Evolutionary conservation across 2,797 vertebrate species (phyloP), one percentile per base, ranked within the genome.

Genomic region (Ptychobarbus kaznakovi): DNA sequence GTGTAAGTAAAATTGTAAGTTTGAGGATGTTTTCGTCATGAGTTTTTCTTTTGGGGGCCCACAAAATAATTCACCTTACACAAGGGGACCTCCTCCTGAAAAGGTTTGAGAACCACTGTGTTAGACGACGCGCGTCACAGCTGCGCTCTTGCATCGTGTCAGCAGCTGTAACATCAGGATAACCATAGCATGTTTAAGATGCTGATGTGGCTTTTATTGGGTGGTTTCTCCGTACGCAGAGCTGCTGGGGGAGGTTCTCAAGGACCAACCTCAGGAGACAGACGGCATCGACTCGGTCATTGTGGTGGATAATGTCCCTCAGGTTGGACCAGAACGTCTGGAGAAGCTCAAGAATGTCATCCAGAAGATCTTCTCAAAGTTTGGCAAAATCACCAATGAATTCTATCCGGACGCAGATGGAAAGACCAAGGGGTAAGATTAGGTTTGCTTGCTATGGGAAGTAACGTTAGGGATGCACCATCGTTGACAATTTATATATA

Each of bases 341-440:
- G 98, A 99, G 89, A 99, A 99, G 79, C 95, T 99, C 8, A 99
- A 97, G 90, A 99, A 99, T 3, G 98, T 99, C 90, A 97, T 99
- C 86, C 96, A 98, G 90, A 99, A 99, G 94, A 98, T 99, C 90
- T 99, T 99, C 93, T 99, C 98, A 80, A 99, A 98, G 90, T 99
- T 99, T 78, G 98, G 98, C 58, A 99, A 98, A 92, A 98, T 99
- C 92, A 97, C 96, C 46, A 99, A 97, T 2, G 98, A 99, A 89
- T 98, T 96, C 92, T 99, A 99, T 32, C 97, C 98, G 0, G 97
- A 98, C n/a, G 94, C 93, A 51, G 98, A 99, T 0, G 98, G 98
- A 4, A 92, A 95, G 90, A 99, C 98, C 28, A 99, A 98, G 93
- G 98, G 98, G 98, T 99, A 89, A 86, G 94, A 91, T 53, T 13